Evolutionary conservation across 2,888 invertebrate genomes (phyloP).

Genomic region (Dryocosmus kuriphilus): DNA sequence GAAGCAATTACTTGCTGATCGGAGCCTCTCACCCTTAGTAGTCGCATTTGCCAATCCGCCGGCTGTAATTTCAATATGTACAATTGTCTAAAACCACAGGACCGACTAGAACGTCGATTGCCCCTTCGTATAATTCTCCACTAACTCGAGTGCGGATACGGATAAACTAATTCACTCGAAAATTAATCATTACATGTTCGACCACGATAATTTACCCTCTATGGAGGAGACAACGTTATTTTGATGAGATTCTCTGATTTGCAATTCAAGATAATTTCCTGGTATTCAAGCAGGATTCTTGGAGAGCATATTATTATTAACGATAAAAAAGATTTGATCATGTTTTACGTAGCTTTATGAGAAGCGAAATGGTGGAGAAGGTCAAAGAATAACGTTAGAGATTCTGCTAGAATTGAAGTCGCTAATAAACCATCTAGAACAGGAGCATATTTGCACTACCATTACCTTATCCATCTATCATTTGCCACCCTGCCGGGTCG

Average conservation of each 20-base stretch:
- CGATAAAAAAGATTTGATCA: not conserved
- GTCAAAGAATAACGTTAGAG: not conserved
- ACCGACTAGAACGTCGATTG: constrained; percentile 61
- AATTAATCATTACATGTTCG: constrained; percentile 20
- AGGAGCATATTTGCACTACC: constrained; percentile 58
- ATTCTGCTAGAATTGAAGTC: constrained; percentile 50
- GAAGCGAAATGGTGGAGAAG: not conserved
- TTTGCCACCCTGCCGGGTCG: constrained; percentile 53
- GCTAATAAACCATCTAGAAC: constrained; percentile 60
- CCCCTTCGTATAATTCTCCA: constrained; percentile 36
- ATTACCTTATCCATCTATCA: constrained; percentile 58
- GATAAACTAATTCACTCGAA: constrained; percentile 17
- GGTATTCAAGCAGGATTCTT: not conserved
- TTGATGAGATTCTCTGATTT: constrained; percentile 1
- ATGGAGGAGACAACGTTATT: not conserved
- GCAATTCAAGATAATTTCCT: not conserved
- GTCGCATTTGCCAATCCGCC: constrained; percentile 72
- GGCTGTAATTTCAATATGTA: constrained; percentile 74
- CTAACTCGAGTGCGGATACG: not conserved
- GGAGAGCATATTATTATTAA: too few relatives aligned
- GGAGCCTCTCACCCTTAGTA: constrained; percentile 64
- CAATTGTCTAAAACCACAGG: constrained; percentile 70
- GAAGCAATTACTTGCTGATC: constrained; percentile 76
- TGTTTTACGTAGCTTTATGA: not conserved
- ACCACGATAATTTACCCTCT: constrained; percentile 3